Conservation (phyloP, 2,888 invertebrate species). For the Calameuta pallipes region DNA sequence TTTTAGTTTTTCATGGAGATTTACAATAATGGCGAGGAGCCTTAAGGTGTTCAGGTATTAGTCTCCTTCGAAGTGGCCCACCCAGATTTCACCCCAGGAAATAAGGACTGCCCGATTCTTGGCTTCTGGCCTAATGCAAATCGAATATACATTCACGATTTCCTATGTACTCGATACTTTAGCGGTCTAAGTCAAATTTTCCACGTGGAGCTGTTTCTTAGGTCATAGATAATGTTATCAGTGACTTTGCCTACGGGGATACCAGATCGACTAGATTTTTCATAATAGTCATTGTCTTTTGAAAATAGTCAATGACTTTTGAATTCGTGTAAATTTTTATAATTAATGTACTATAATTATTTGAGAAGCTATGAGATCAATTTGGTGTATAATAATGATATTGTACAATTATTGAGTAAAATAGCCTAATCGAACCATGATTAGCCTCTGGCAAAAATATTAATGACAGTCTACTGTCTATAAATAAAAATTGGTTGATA, state of each 20-base stretch:
- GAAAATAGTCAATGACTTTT: not conserved
- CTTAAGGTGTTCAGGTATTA: conserved; percentile 4
- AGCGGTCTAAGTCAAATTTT: not conserved
- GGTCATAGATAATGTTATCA: not conserved
- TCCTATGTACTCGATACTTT: not conserved
- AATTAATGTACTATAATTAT: not conserved
- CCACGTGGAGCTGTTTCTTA: not conserved
- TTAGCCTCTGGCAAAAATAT: not conserved
- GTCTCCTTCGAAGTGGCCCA: not conserved
- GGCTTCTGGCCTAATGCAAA: not conserved
- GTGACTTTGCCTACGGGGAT: not conserved
- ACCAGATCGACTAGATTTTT: not conserved
- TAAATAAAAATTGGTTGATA: not conserved
- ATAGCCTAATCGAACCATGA: not conserved
- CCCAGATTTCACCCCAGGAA: conserved; percentile 11
- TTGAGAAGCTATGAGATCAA: not conserved
- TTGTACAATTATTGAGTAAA: not conserved
- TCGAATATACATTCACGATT: not conserved
- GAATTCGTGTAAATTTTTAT: not conserved
- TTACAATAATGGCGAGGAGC: not conserved
- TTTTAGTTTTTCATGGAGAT: conserved; percentile 11
- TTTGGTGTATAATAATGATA: not conserved
- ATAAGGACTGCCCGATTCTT: not conserved
- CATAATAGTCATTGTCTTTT: not conserved
- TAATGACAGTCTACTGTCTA: not conserved